Percentiles rank a stretch among this genome's conserved stretches.
Evolutionary conservation across 2,113 vertebrate species (phyloP).

Genomic region (Pollimyrus isidori): DNA sequence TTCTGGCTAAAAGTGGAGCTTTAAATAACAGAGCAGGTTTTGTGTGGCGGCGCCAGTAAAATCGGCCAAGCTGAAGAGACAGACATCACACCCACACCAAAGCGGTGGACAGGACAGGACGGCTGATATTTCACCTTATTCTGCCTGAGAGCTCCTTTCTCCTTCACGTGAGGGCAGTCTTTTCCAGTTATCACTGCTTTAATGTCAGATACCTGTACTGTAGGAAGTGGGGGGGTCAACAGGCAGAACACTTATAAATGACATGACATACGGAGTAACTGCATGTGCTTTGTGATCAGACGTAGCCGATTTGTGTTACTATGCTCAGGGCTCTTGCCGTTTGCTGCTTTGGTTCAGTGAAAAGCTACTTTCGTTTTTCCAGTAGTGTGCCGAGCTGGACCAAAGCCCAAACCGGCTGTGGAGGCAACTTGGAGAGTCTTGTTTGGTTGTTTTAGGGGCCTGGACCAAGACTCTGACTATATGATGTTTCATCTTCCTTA

Average conservation of each 20-base stretch:
- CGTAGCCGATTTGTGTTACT: not conserved
- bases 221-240: constrained; percentile 29
- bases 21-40: constrained; percentile 8
- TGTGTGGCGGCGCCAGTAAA: not conserved
- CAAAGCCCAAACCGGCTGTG: not conserved
- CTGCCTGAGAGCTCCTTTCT: constrained; percentile 98
- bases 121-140: constrained; percentile 79
- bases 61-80: not conserved
- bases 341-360: not conserved
- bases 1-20: not conserved
- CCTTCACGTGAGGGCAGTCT: constrained; percentile 98
- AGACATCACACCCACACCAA: not conserved
- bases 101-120: not conserved
- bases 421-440: not conserved
- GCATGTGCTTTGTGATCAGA: not conserved
- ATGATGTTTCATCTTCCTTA: not conserved
- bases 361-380: not conserved
- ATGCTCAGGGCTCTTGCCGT: not conserved
- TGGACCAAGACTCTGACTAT: not conserved
- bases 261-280: not conserved
- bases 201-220: constrained; percentile 98
- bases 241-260: not conserved
- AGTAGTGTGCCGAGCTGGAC: not conserved
- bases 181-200: constrained; percentile 98
- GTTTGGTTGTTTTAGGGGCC: not conserved